Base-by-base conservation (phyloP, 2,113 vertebrate species). In the Mastomys natalensis region DNA sequence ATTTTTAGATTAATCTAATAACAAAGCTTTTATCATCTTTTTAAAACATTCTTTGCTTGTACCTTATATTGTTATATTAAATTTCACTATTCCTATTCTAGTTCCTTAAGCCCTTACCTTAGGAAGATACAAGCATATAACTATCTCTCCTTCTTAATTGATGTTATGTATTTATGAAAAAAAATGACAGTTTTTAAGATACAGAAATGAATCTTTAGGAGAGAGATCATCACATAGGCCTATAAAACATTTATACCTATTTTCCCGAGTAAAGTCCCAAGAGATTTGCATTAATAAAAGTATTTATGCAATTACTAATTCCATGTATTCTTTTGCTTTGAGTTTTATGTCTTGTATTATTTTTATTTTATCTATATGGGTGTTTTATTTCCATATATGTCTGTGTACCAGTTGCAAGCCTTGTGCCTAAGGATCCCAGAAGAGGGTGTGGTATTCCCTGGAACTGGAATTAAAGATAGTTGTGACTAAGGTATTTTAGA, bases 141-240 rank as follows among this genome's bases (percentile, higher is more conserved):
- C 4, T 58, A 43, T 77, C 12, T 68, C 58, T 7, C 3, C 80
- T 90, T 64, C 7, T 88, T 10, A 53, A 80, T 70, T 94, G 43
- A 91, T 94, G n/a, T 43, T 51, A 93, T 7, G 13, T 55, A 94
- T 91, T 97, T 91, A 76, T 34, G 73, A 94, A 95, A 95, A 95
- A 74, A 66, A 24, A 51, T 51, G 22, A 93, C 58, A 91, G 21
- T 76, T 95, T 94, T 88, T 31, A 81, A 76, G 37, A 93, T 64
- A 48, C 45, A 40, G 51, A 91, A 95, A 97, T 77, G 26, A 93
- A 40, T 29, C 37, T 95, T 60, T 60, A 31, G 70, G 21, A 5
- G 16, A 4, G 8, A 76, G 8, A 34, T 68, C 29, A 74, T 92
- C 58, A 95, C 53, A 16, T 53, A 34, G 17, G 90, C 68, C 76